Evolutionary conservation across 2,113 vertebrate species (phyloP), one percentile per base, ranked within the genome.

Genomic region (Oryzias melastigma): DNA sequence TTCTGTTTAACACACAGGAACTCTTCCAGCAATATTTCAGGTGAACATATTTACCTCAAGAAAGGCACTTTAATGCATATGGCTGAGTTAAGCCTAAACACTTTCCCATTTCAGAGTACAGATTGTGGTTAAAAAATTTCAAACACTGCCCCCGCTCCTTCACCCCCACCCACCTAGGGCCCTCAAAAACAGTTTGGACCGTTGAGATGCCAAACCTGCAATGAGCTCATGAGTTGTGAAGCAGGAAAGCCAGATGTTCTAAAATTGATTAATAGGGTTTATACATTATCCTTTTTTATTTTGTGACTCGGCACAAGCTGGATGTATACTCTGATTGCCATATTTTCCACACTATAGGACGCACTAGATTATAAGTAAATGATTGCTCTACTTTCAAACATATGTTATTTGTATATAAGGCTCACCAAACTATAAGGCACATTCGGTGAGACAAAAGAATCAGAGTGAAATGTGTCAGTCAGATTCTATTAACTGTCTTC

Each of bases 11-110:
- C 35, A 35, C 35, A 35, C 35, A 35, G 35, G 35, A 35, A 35
- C 41, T 43, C 62, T 72, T 77, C 64, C 70, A 79, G 63, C 53
- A 20, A 57, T 50, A 62, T 47, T 35, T 55, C 53, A 52, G 12
- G 42, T 52, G 16, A n/a, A 40, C 14, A 25, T 64, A 47, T 43
- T 53, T n/a, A 13, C 43, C 52, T 58, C 29, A 27, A 53, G 22
- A 60, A 69, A 59, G 68, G 42, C 20, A 16, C 8, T 25, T 18
- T 54, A 15, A 42, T 17, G 14, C 27, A 66, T 18, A 67, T 47
- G 56, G 18, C 58, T 55, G 43, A 24, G 19, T 43, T 43, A 14
- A 22, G n/a, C 48, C 40, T 43, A 4, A 44, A 63, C 29, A 52
- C 19, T 65, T 35, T 50, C 51, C 56, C 2, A 57, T 68, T 46